Evolutionary conservation across 2,797 vertebrate species (phyloP), one percentile per base, ranked within the genome.

Genomic region (Alectoris magna): DNA sequence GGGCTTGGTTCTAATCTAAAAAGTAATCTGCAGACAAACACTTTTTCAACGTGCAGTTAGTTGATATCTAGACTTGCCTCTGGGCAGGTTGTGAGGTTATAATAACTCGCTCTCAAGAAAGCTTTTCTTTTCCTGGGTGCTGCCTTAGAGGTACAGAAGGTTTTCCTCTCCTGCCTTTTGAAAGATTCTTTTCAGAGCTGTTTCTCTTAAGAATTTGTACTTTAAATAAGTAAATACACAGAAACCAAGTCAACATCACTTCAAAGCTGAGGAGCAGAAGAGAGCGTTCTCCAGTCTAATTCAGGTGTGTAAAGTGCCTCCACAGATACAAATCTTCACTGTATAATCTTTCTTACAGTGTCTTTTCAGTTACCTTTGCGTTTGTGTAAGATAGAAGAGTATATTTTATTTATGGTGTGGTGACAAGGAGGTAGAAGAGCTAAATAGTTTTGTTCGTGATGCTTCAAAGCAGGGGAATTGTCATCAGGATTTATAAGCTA

Each of bases 121-220:
- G 38, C 71, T 66, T n/a, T 51, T 59, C 51, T 64, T 34, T 59
- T 55, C 44, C 36, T 93, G 77, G n/a, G 55, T 64, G 12, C 14
- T 66, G 13, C 34, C 71, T 83, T 79, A 58, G 36, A 76, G 44
- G 75, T 53, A 43, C 53, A 84, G 81, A 55, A 84, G 27, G 55
- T 91, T 93, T 41, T 43, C 18, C 46, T 70, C 64, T 79, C 56
- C 84, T 87, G 41, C 6, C 31, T 77, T 64, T 68, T 56, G 87
- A 93, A 88, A 85, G 81, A 80, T 85, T 73, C 55, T 83, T 85
- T 91, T 68, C 81, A 83, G 75, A 88, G 69, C 26, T 83, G n/a
- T 83, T 91, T 69, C 87, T 94, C 86, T 43, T 43, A 78, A 71
- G 87, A 94, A 92, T 10, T 14, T 36, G 34, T 23, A 34, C 31